Evolutionary conservation across 2,888 invertebrate species (phyloP), one percentile per base, ranked within the genome.

Genomic region (Tachystola acroxantha): DNA sequence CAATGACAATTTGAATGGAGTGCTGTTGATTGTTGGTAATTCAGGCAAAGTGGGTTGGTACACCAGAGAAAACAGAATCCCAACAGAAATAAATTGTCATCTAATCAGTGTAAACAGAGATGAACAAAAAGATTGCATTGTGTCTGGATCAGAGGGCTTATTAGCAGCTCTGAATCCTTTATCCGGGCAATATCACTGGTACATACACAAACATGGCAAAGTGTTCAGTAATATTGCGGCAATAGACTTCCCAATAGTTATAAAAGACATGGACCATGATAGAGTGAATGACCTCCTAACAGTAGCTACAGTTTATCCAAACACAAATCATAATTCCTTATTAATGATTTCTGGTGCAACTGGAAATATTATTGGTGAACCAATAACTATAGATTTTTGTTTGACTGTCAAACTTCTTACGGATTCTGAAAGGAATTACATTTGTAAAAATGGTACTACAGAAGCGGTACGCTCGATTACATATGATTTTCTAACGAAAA

Each of bases 41-140:
- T 90, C 90, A 4, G 94, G 94, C 0, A 89, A 90, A 40, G 89
- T 92, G 0, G 90, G 92, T 1, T 94, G 94, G 94, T 92, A 90
- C 57, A 91, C 92, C 14, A 86, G 90, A 44, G 91, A 93, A 58
- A 88, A 88, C 26, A 89, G 90, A 53, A 89, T 91, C 50, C 94
- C 94, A 0, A 88, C 89, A 13, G 90, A 91, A 56, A 91, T 95
- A 20, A 92, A 94, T 60, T 95, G 95, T 59, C 88, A 90, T 13
- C 72, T 92, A 1, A 81, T 94, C 35, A 94, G 95, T 76, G 90
- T 92, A 0, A 91, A 94, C 65, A 87, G 79, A 34, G 92, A 94
- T 62, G 92, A 91, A 7, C 89, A 90, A 36, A 89, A 91, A 7
- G 94, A 95, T 57, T 95, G 95, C 50, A 82, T 95, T 36, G 89